Percentiles rank a stretch among this genome's conserved stretches.
These are phyloP conservation scores for Lethocerus indicus DNA, from an alignment of 1,140 invertebrate species.

Conservation along the genomic window DNA sequence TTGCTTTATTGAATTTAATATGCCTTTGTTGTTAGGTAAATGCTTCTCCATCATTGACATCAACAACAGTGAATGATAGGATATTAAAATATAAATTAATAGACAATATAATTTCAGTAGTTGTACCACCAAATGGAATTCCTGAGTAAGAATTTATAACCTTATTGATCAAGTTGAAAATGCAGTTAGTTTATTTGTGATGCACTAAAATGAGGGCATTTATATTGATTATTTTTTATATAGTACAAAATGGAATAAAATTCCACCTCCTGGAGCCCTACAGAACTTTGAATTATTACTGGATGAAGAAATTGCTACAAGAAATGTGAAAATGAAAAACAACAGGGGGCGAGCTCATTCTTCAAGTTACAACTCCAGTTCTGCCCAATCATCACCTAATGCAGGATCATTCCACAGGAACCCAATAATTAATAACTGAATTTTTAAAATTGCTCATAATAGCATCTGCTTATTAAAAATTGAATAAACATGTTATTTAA, in stretches of 20 bases:
- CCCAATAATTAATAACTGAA: too few species aligned
- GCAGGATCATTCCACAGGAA: too few species aligned
- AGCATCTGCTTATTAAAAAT: too few species aligned
- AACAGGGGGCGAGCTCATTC: too few species aligned
- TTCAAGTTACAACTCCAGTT: too few species aligned
- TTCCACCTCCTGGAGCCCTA: constrained; percentile 55
- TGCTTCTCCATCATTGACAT: constrained; percentile 84
- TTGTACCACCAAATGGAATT: constrained; percentile 72
- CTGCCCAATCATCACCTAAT: too few species aligned
- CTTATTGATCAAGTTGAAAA: neutral
- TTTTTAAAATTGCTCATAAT: too few species aligned
- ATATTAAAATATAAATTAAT: constrained; percentile 93
- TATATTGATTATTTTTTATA: constrained; percentile 19
- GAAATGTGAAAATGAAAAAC: constrained; percentile 26
- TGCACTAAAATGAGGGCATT: too few species aligned
- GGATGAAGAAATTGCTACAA: constrained; percentile 57
- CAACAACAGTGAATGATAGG: constrained; percentile 87
- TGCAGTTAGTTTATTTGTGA: neutral
- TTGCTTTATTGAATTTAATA: neutral
- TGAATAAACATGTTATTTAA: too few species aligned
- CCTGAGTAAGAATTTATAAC: constrained; percentile 53
- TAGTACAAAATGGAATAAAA: constrained; percentile 81
- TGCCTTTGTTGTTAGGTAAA: constrained; percentile 49
- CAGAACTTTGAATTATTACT: constrained; percentile 81
- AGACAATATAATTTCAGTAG: constrained; percentile 83